Evolutionary conservation across 2,797 vertebrate genomes (phyloP).

Genomic region (Sebastes itinus): DNA sequence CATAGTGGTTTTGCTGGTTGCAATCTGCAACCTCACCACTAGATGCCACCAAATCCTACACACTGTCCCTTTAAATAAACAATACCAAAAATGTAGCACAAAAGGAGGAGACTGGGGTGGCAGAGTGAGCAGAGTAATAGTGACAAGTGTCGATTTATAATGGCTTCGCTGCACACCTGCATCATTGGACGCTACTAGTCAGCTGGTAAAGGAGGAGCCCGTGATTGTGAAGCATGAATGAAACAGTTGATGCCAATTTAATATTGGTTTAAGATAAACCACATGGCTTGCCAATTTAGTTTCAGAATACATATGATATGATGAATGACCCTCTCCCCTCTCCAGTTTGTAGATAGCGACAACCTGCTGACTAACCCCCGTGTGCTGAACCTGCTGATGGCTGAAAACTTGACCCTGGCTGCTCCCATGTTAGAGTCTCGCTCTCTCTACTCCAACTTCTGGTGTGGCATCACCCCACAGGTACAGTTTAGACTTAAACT

Average conservation of each 20-base stretch:
- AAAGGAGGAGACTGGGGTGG: neutral
- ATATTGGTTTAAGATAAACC: neutral
- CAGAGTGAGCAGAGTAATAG: neutral
- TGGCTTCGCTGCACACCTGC: neutral
- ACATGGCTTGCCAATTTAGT: neutral
- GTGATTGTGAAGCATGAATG: neutral
- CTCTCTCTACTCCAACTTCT: constrained; percentile 97
- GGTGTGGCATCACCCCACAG: constrained; percentile 98
- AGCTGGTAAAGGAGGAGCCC: neutral
- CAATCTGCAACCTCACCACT: no score
- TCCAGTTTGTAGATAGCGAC: constrained; percentile 93
- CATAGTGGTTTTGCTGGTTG: no score
- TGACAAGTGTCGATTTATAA: no score
- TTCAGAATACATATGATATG: neutral
- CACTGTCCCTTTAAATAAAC: neutral
- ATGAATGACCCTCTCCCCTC: neutral
- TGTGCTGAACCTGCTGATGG: constrained; percentile 90
- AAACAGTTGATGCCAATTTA: neutral
- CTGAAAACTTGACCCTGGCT: constrained; percentile 92
- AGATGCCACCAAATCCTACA: no score
- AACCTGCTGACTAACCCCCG: constrained; percentile 94
- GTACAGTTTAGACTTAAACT: constrained; percentile 66
- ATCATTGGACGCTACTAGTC: neutral
- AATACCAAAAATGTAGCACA: neutral
- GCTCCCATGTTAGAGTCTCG: constrained; percentile 96